phyloP scores from a whole-genome alignment of 2,797 vertebrate genomes.

The Phoebastria nigripes region DNA sequence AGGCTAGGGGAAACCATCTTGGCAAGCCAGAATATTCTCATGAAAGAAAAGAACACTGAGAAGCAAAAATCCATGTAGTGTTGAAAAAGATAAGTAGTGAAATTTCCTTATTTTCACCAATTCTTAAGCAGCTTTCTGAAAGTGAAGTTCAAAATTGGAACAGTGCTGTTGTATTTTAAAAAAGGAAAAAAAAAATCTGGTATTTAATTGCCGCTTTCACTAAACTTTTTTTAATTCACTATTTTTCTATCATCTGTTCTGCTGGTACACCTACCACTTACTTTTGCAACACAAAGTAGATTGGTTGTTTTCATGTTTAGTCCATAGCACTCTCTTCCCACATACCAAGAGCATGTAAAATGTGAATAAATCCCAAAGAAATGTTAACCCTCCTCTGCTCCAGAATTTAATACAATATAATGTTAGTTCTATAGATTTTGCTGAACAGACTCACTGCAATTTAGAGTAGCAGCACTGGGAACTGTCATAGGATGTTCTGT shows the following conservation, averaged over 20 bases:
- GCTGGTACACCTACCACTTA: not conserved
- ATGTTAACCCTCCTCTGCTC: accelerated
- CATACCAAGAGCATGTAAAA: not conserved
- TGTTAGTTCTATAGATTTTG: not conserved
- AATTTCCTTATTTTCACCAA: not conserved
- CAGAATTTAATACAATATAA: not conserved
- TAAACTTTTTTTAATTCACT: not conserved
- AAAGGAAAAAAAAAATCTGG: not conserved
- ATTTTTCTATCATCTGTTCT: not conserved
- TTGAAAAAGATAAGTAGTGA: not conserved
- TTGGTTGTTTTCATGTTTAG: not conserved
- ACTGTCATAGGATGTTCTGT: not conserved
- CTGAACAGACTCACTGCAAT: not conserved
- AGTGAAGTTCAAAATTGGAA: not conserved
- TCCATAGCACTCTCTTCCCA: not conserved
- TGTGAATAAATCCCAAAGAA: not conserved
- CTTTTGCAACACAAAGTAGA: not conserved
- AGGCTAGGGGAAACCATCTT: not conserved
- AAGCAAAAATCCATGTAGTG: not conserved
- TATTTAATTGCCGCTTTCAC: not conserved
- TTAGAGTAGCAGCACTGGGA: not conserved
- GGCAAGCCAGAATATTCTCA: constrained; percentile 42
- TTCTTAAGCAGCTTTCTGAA: not conserved
- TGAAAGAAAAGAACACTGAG: constrained; percentile 16
- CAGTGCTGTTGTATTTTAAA: not conserved